A percentile compares a stretch with the other conserved stretches of the same genome.
Evolutionary conservation across 1,140 invertebrate genomes (phyloP).

Genomic region (Rhizoglyphus robini): DNA sequence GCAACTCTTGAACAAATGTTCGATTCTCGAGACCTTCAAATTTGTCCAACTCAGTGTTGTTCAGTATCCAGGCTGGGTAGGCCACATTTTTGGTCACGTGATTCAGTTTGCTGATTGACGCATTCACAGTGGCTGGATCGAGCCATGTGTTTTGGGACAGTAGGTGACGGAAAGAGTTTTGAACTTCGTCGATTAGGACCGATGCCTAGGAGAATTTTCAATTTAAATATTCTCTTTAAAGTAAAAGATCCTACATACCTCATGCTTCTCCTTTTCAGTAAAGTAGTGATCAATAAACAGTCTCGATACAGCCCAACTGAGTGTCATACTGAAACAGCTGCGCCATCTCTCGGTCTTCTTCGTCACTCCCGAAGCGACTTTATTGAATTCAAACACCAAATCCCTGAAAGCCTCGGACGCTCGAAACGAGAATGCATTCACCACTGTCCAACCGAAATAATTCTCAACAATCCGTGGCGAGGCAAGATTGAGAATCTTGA

Average conservation of each 20-base stretch:
- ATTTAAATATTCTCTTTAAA: too few relatives aligned
- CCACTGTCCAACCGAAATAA: not conserved
- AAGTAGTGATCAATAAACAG: not conserved
- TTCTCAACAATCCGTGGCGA: not conserved
- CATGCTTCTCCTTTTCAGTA: not conserved
- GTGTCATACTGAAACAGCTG: not conserved
- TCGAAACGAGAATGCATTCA: not conserved
- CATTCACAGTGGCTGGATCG: not conserved
- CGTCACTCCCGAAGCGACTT: not conserved
- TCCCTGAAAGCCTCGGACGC: not conserved
- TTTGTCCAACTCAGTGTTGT: constrained; percentile 2
- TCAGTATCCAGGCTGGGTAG: not conserved
- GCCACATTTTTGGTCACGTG: not conserved
- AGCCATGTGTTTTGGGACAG: not conserved
- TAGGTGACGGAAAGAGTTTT: not conserved
- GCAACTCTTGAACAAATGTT: not conserved
- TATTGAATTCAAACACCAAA: not conserved
- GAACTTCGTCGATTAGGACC: too few relatives aligned
- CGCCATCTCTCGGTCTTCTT: not conserved
- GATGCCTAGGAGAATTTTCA: too few relatives aligned
- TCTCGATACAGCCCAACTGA: not conserved
- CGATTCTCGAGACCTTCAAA: not conserved
- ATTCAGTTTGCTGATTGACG: not conserved
- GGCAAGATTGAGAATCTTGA: not conserved
- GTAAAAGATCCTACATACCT: not conserved